These are phyloP conservation scores for Imbricaverruca yamaguchii DNA, from an alignment of 2,888 invertebrate genomes.

Conservation along the genomic window DNA sequence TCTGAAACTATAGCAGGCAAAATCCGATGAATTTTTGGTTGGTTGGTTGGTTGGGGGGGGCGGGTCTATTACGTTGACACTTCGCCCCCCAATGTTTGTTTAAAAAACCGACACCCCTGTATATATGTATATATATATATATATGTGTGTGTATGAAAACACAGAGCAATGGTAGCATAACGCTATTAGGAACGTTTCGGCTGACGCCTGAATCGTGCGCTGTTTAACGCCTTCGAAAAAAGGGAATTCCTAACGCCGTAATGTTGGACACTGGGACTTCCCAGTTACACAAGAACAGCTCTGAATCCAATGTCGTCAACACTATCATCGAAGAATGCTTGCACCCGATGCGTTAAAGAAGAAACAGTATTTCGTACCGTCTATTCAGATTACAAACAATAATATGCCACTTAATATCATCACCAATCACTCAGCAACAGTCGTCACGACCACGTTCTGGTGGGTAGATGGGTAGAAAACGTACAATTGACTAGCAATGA, in stretches of 20 bases:
- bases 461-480: not conserved
- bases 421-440: not conserved
- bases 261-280: not conserved
- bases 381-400: slow-evolving; percentile 19
- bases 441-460: not conserved
- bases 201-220: too few species aligned
- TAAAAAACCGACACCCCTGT: too few species aligned
- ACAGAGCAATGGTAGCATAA: too few species aligned
- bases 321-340: not conserved
- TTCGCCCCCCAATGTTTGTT: too few species aligned
- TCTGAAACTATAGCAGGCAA: too few species aligned
- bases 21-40: too few species aligned
- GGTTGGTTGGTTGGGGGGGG: too few species aligned
- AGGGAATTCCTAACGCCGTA: not conserved
- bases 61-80: too few species aligned
- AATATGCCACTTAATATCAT: slow-evolving; percentile 12
- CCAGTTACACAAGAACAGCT: not conserved
- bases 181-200: too few species aligned
- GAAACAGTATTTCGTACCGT: not conserved
- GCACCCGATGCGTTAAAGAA: too few species aligned
- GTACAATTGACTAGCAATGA: not conserved
- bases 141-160: too few species aligned
- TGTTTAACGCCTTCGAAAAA: not conserved
- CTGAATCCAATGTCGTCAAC: not conserved
- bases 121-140: too few species aligned